phyloP scores from a whole-genome alignment of 2,797 vertebrate species.

The Centroberyx gerrardi region DNA sequence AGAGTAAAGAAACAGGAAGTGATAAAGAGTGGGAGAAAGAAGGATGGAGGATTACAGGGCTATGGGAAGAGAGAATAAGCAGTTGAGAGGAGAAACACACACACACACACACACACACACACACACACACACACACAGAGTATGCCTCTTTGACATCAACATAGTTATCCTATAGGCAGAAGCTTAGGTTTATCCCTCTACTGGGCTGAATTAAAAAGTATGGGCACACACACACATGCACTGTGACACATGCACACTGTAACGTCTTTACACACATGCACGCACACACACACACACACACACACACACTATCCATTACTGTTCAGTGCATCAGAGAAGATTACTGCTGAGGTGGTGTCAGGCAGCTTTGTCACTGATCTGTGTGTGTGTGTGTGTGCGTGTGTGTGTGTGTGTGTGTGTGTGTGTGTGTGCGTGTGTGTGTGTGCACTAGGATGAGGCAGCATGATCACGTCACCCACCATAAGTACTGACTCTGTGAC shows the following conservation, averaged over 20 bases:
- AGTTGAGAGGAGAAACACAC: background rate
- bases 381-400: constrained; percentile 6
- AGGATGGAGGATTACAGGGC: constrained; percentile 15
- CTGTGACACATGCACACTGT: too few species aligned
- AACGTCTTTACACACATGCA: background rate
- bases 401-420: constrained; percentile 18
- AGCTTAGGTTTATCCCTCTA: constrained; percentile 47
- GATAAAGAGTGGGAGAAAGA: background rate
- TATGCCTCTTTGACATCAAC: constrained; percentile 8
- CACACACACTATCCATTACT: background rate
- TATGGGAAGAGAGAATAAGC: background rate
- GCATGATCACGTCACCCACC: too few species aligned
- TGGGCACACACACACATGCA: background rate
- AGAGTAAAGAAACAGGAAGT: background rate
- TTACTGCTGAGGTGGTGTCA: constrained; percentile 1
- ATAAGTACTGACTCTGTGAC: too few species aligned
- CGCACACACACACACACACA: constrained; percentile 14
- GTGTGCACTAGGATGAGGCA: too few species aligned
- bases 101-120: constrained; percentile 7
- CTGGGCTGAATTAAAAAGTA: constrained; percentile 17
- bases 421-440: constrained; percentile 11
- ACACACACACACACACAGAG: constrained; percentile 3
- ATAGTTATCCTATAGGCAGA: constrained; percentile 28
- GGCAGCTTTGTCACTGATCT: background rate
- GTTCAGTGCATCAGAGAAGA: constrained; percentile 22